Base-by-base conservation (phyloP, 2,888 invertebrate genomes). In the Leucoptera coffeella region DNA sequence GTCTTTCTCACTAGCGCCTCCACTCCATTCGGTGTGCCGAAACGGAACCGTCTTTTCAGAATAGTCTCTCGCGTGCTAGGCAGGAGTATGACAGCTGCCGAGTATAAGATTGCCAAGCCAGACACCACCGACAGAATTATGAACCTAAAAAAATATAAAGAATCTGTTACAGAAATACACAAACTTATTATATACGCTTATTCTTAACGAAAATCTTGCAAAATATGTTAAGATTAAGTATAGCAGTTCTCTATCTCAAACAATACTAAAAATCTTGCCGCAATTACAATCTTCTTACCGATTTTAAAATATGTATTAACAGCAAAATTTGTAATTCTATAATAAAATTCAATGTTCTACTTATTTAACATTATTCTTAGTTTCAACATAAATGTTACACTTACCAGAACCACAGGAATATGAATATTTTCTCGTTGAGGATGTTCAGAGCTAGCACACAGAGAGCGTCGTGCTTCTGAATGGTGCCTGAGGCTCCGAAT, bases 391-490 rank as follows among this genome's bases (percentile, higher is more conserved):
- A 15, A 25, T 25, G 22, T 25, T 20, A 15, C 20, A 47, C 60
- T 47, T 38, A 72, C 71, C 71, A 69, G 46, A 72, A 78, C 92
- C 92, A 92, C 33, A 92, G 67, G 73, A 92, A 89, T 43, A 92
- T 88, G 69, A 86, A 92, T 43, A 92, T 90, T 62, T 92, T 92
- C 57, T 92, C 92, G 57, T 92, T 92, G 31, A 92, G 75, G 40
- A 92, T 90, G 52, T 92, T 92, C 38, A 91, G 67, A 1, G 91
- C 90, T 21, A 92, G 73, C n/a, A 92, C 77, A 45, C 92, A 92
- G 23, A 92, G 74, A 1, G 90, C 85, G 31, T 71, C 92, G 58
- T 87, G 83, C 41, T 76, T 84, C 60, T 91, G 89, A 32, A 90
- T 80, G 5, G 85, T 76, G 23, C 92, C 92, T n/a, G 89, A 85